These are phyloP conservation scores for Sylvietta virens DNA, from an alignment of 2,113 vertebrate species.

Conservation along the genomic window DNA sequence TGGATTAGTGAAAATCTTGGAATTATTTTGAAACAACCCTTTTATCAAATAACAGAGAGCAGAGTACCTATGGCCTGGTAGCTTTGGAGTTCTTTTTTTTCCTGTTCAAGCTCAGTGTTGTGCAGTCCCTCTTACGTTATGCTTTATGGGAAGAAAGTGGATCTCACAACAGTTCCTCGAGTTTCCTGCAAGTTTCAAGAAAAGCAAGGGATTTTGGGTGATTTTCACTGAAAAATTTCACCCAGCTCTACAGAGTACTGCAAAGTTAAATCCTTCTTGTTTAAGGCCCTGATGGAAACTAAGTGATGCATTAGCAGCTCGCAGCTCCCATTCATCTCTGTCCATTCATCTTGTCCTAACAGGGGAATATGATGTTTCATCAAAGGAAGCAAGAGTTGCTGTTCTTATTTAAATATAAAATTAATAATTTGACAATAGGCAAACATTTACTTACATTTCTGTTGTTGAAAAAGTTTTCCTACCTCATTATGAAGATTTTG, in stretches of 20 bases:
- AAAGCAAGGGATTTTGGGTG: background rate
- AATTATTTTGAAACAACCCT: background rate
- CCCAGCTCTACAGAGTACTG: background rate
- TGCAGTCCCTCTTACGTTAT: background rate
- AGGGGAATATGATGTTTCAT: background rate
- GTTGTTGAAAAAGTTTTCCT: background rate
- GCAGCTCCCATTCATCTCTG: background rate
- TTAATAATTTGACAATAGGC: background rate
- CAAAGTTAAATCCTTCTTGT: background rate
- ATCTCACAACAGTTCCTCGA: accelerated
- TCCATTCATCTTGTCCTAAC: background rate
- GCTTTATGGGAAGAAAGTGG: background rate
- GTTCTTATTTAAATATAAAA: background rate
- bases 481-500: background rate
- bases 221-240: background rate
- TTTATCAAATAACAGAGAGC: background rate
- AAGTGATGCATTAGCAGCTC: background rate
- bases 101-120: background rate
- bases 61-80: background rate
- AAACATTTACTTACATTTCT: background rate
- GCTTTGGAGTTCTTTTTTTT: background rate
- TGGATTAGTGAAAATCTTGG: background rate
- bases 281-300: background rate
- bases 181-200: background rate
- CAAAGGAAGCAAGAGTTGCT: background rate